phyloP scores from a whole-genome alignment of 1,140 invertebrate species.

The Microplitis demolitor region DNA sequence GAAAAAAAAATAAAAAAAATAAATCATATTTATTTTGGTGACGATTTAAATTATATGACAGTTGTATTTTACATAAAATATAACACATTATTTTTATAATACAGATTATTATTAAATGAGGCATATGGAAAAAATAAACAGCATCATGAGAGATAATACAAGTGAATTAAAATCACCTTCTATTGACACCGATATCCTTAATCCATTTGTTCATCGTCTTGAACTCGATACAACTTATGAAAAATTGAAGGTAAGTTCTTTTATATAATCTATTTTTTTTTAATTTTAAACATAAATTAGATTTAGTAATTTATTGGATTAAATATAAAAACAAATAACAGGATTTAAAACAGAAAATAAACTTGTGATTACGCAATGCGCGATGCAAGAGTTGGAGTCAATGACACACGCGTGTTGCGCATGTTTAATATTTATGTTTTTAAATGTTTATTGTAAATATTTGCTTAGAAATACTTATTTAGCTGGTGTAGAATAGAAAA shows the following conservation, averaged over 20 bases:
- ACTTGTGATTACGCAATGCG: too few relatives aligned
- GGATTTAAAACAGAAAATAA: background rate
- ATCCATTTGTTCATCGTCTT: slow-evolving; percentile 84
- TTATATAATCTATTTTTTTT: background rate
- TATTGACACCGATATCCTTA: slow-evolving; percentile 66
- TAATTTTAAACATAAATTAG: background rate
- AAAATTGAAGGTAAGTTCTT: slow-evolving; percentile 77
- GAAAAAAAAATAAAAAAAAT: background rate
- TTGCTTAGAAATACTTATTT: too few relatives aligned
- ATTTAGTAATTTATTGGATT: background rate
- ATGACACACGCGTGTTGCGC: background rate
- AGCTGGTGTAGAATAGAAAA: background rate
- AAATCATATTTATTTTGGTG: background rate
- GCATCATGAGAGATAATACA: slow-evolving; percentile 24
- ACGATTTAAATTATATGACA: background rate
- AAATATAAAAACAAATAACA: background rate
- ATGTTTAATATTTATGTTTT: background rate
- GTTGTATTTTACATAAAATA: background rate
- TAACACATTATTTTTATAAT: background rate
- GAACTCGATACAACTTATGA: slow-evolving; percentile 83
- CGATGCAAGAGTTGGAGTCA: too few relatives aligned
- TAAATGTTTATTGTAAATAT: background rate
- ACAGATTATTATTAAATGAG: background rate
- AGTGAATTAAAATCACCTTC: slow-evolving; percentile 44
- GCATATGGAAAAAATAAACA: slow-evolving; percentile 38